Conservation (phyloP, 2,113 vertebrate species). For the Sapayoa aenigma region DNA sequence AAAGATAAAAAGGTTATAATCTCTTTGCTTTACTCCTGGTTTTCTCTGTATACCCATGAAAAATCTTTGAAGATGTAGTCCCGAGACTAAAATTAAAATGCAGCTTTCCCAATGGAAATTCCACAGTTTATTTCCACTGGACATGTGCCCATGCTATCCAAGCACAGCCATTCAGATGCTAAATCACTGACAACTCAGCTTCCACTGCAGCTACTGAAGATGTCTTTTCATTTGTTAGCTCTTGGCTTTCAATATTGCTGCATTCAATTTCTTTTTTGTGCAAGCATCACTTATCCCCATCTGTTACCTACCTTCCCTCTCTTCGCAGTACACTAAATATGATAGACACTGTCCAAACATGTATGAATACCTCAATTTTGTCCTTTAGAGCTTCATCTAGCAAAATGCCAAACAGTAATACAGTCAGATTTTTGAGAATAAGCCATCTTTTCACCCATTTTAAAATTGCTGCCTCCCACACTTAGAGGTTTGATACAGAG, state of each 20-base stretch:
- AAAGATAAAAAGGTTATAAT: accelerated
- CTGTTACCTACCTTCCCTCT: conserved; percentile 2
- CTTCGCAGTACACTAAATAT: background rate
- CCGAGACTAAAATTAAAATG: background rate
- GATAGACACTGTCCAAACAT: background rate
- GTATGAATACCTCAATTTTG: background rate
- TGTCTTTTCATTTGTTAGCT: background rate
- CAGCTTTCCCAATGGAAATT: background rate
- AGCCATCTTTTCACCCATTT: background rate
- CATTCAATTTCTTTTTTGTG: background rate
- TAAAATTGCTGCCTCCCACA: background rate
- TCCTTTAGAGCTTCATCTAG: background rate
- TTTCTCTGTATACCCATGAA: background rate
- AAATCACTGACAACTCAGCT: background rate
- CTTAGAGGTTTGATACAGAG: background rate
- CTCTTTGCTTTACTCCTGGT: background rate
- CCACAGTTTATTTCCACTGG: background rate
- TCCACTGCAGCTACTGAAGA: background rate
- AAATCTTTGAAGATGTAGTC: background rate
- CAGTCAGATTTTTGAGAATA: background rate
- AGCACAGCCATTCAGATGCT: background rate
- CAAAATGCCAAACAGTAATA: background rate
- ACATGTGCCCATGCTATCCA: background rate
- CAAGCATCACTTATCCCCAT: background rate
- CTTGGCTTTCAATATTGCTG: background rate